A percentile compares a stretch with the other conserved stretches of the same genome.
Evolutionary conservation across 2,113 vertebrate genomes (phyloP).

Genomic region (Orientallactaga bullata): DNA sequence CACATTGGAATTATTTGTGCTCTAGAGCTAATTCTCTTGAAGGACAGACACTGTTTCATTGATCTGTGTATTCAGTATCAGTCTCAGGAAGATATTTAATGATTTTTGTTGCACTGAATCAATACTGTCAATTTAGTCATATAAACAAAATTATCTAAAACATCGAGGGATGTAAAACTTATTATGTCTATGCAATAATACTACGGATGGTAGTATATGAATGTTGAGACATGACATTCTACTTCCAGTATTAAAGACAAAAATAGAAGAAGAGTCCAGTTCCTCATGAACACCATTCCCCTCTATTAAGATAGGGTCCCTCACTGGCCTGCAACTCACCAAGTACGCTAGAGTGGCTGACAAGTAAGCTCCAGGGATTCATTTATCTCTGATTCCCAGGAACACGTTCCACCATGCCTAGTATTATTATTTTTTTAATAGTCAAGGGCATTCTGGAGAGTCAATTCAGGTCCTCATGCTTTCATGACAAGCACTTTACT

Average conservation of each 20-base stretch:
- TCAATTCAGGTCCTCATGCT: no score
- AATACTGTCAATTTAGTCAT: background rate
- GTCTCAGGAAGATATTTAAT: background rate
- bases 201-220: background rate
- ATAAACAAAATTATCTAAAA: conserved; percentile 16
- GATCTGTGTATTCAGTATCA: background rate
- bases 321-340: no score
- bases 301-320: no score
- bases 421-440: no score
- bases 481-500: no score
- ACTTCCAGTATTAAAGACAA: background rate
- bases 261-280: background rate
- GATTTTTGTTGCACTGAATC: background rate
- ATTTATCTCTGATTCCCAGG: no score
- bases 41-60: background rate
- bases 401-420: no score
- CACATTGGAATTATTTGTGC: background rate
- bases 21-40: background rate
- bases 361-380: no score
- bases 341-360: no score
- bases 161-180: background rate
- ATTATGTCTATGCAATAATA: background rate
- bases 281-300: no score
- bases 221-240: background rate
- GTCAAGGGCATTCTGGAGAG: no score